Base-by-base conservation (phyloP, 1,140 invertebrate genomes). In the Venturia canescens region DNA sequence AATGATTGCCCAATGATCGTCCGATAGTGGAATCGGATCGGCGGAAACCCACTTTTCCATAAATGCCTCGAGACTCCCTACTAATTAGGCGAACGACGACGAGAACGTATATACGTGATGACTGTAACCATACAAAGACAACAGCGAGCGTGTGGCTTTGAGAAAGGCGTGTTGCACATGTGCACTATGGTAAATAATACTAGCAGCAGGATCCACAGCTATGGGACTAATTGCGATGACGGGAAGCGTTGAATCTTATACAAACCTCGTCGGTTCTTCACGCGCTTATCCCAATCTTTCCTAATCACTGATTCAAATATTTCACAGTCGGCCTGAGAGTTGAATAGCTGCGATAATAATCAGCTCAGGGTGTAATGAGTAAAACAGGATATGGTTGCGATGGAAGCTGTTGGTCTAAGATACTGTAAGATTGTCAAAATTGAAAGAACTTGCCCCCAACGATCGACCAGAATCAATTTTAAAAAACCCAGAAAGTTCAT, bases 31-130 rank as follows among this genome's bases (percentile, higher is more conserved):
- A 82, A 84, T 88, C 87, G 81, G 84, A 89, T 91, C 85, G 82
- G 84, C 89, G 89, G 89, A 90, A 91, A 91, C 88, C 89, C 85
- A 90, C 89, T 90, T 91, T 90, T 90, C 88, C 89, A 84, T 86
- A 89, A 86, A 86, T 80, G 83, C 80, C 84, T 84, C 60, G 70
- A 80, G 66, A 31, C 66, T 83, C 81, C 82, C 79, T 50, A 75
- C 83, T 85, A 87, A 83, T 87, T 85, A 86, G 67, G 48, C 66
- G 80, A 82, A 44, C 7, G 11, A 44, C 38, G 67, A 80, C 72
- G 72, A 72, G 23, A 26, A 63, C 23, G 80, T 76, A 79, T 82
- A 81, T 6, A 27, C n/a, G 60, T 60, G 48, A 29, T 23, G 18
- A 9, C 1, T 31, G 6, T 69, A 31, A 53, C 29, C 27, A 69